phyloP scores from a whole-genome alignment of 2,113 vertebrate genomes.

The Potamarius usumacintae region DNA sequence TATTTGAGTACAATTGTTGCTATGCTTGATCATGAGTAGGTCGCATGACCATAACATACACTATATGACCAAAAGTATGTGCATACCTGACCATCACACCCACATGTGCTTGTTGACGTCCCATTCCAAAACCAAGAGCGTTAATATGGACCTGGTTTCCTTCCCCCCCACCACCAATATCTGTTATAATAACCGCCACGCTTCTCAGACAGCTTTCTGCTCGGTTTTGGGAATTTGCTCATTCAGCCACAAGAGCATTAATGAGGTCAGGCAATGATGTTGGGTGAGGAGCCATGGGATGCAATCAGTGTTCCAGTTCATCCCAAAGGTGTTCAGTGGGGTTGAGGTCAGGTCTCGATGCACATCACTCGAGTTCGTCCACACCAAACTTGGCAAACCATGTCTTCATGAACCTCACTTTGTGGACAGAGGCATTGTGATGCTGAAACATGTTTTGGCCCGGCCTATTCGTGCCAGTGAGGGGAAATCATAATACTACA shows the following conservation, averaged over 20 bases:
- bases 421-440: neutral
- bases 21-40: neutral
- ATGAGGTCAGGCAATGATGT: neutral
- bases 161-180: neutral
- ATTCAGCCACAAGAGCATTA: neutral
- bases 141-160: neutral
- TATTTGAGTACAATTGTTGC: neutral
- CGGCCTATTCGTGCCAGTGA: neutral
- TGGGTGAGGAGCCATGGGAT: neutral
- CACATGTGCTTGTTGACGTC: neutral
- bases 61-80: neutral
- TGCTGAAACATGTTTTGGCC: neutral
- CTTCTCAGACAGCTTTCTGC: neutral
- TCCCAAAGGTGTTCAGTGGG: neutral
- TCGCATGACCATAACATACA: neutral
- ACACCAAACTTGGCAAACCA: neutral
- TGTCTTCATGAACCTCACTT: neutral
- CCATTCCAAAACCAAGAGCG: neutral
- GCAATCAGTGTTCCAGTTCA: neutral
- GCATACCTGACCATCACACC: neutral
- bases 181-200: too few species aligned
- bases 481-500: neutral
- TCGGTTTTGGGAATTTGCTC: neutral
- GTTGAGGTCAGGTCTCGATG: neutral
- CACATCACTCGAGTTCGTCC: neutral